A percentile compares a stretch with the other conserved stretches of the same genome.
Evolutionary conservation across 2,113 vertebrate species (phyloP).

Genomic region (Dromiciops gliroides): DNA sequence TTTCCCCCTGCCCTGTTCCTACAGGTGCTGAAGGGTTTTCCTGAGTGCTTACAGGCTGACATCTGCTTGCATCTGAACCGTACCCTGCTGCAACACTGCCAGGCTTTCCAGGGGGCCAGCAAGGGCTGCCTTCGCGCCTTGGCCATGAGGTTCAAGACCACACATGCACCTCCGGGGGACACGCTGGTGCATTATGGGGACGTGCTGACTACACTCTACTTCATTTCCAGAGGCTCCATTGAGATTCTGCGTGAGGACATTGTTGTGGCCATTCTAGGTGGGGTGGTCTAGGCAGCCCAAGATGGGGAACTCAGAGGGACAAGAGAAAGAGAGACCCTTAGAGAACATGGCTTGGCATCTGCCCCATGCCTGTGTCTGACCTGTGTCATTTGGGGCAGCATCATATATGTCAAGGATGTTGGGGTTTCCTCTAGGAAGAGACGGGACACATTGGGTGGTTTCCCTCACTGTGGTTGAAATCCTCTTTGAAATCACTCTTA

Average conservation of each 20-base stretch:
- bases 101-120: slow-evolving; percentile 94
- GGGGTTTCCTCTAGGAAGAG: background rate
- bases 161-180: slow-evolving; percentile 95
- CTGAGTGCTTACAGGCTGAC: slow-evolving; percentile 98
- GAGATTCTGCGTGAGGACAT: slow-evolving; percentile 96
- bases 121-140: slow-evolving; percentile 96
- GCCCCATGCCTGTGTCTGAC: background rate
- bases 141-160: slow-evolving; percentile 96
- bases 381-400: background rate
- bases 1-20: background rate
- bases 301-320: background rate
- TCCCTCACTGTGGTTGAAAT: background rate
- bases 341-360: background rate
- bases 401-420: background rate
- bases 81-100: slow-evolving; percentile 94
- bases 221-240: slow-evolving; percentile 98
- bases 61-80: slow-evolving; percentile 99
- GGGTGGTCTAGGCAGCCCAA: accelerated
- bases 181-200: slow-evolving; percentile 97
- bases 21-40: slow-evolving; percentile 98
- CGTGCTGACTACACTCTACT: slow-evolving; percentile 96
- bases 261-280: slow-evolving; percentile 98
- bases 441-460: background rate
- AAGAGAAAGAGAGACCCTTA: background rate
- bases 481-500: background rate